A percentile compares a stretch with the other conserved stretches of the same genome.
phyloP scores from a whole-genome alignment of 2,888 invertebrate species.

The Drosophila greeni region DNA sequence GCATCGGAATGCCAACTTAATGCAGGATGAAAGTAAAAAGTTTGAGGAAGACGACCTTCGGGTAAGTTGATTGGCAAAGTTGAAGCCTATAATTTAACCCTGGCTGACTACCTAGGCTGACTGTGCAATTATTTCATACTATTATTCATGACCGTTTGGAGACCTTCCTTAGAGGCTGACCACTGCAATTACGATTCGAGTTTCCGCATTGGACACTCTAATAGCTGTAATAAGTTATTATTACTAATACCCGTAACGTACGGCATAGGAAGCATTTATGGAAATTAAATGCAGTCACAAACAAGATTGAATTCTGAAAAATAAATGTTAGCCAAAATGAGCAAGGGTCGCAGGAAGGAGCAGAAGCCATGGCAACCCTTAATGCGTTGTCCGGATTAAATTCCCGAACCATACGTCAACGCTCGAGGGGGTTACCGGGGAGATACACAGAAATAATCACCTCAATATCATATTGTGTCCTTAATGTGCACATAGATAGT shows the following conservation, averaged over 20 bases:
- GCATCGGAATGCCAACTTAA: neutral
- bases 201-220: slow-evolving; percentile 15
- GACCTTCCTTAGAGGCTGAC: slow-evolving; percentile 3
- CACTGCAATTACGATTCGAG: slow-evolving; percentile 23
- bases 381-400: slow-evolving; percentile 56
- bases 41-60: neutral
- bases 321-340: slow-evolving; percentile 51
- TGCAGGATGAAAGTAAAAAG: neutral
- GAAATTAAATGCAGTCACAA: slow-evolving; percentile 29
- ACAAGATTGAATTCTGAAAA: slow-evolving; percentile 44
- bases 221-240: slow-evolving; percentile 31
- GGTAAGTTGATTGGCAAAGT: neutral
- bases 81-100: neutral
- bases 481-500: neutral
- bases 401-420: slow-evolving; percentile 58
- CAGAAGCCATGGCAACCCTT: slow-evolving; percentile 51
- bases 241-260: slow-evolving; percentile 16
- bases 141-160: neutral
- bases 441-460: slow-evolving; percentile 1
- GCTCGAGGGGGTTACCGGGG: slow-evolving; percentile 14
- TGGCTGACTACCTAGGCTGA: neutral
- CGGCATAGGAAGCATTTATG: slow-evolving; percentile 40
- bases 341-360: slow-evolving; percentile 49
- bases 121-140: neutral
- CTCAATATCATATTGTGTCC: neutral